Conservation (phyloP, 2,888 invertebrate species). For the Deilephila elpenor region DNA sequence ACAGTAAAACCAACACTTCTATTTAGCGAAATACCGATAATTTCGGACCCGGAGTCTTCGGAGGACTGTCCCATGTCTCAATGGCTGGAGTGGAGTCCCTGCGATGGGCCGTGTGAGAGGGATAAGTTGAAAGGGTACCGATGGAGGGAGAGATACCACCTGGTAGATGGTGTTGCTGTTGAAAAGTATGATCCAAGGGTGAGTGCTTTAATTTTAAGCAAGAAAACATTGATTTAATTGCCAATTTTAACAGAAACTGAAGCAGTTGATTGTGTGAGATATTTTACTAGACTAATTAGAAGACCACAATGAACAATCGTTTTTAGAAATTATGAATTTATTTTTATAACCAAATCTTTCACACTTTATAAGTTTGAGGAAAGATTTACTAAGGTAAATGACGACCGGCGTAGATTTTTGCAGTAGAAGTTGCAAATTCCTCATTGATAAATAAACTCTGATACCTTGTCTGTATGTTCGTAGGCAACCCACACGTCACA, state of each 20-base stretch:
- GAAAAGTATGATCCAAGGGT: conserved; percentile 75
- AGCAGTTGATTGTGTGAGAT: no score
- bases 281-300: no score
- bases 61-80: conserved; percentile 69
- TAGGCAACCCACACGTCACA: conserved; percentile 56
- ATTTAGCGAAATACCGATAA: conserved; percentile 58
- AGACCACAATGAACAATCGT: no score
- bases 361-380: no score
- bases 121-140: conserved; percentile 61
- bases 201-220: conserved; percentile 40
- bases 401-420: no score
- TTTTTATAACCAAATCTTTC: no score
- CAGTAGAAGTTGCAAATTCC: no score
- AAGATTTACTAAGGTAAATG: no score
- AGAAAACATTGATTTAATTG: neutral
- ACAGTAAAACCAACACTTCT: neutral
- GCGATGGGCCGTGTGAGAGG: conserved; percentile 68
- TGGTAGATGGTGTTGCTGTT: conserved; percentile 71
- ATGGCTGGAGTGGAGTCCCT: conserved; percentile 72
- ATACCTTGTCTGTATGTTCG: neutral
- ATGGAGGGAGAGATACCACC: conserved; percentile 70
- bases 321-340: no score
- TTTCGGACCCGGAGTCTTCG: conserved; percentile 60
- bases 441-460: no score
- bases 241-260: no score